phyloP scores from a whole-genome alignment of 2,797 vertebrate genomes.

The Mormyrops attenuatus region DNA sequence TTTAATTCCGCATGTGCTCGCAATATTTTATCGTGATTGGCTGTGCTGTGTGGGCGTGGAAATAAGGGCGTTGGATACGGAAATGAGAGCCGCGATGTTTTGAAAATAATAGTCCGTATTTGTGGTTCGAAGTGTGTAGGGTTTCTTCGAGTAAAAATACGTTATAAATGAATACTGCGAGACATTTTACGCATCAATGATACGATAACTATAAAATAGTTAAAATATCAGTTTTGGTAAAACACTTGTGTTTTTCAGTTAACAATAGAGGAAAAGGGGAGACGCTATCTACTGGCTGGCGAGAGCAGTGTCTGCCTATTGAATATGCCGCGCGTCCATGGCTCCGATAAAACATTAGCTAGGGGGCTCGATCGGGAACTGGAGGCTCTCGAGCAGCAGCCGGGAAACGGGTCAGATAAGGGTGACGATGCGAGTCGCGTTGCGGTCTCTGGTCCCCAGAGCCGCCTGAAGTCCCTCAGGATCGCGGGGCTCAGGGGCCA shows the following conservation, averaged over 20 bases:
- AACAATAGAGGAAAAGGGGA: not conserved
- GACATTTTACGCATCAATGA: not conserved
- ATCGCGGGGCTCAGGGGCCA: not conserved
- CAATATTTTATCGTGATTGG: constrained; percentile 16
- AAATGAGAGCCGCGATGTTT: constrained; percentile 44
- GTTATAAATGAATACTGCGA: not conserved
- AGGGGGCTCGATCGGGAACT: constrained; percentile 17
- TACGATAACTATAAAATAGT: not conserved
- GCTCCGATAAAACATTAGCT: not conserved
- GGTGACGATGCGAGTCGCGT: not conserved
- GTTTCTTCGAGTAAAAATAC: not conserved
- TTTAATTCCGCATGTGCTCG: not conserved
- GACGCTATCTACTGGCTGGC: not conserved
- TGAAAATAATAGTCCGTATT: constrained; percentile 23
- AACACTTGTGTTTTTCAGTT: not conserved
- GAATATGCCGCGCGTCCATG: constrained; percentile 12
- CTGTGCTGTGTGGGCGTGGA: constrained; percentile 21
- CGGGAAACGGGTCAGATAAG: not conserved
- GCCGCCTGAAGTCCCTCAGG: not conserved
- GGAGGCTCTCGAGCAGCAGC: not conserved
- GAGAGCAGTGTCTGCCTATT: not conserved
- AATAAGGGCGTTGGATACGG: constrained; percentile 23
- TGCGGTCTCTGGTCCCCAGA: not conserved
- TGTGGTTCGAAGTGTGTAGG: not conserved
- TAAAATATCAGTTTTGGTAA: not conserved